These are phyloP conservation scores for Cybosia mesomella DNA, from an alignment of 2,888 invertebrate species.

Conservation along the genomic window DNA sequence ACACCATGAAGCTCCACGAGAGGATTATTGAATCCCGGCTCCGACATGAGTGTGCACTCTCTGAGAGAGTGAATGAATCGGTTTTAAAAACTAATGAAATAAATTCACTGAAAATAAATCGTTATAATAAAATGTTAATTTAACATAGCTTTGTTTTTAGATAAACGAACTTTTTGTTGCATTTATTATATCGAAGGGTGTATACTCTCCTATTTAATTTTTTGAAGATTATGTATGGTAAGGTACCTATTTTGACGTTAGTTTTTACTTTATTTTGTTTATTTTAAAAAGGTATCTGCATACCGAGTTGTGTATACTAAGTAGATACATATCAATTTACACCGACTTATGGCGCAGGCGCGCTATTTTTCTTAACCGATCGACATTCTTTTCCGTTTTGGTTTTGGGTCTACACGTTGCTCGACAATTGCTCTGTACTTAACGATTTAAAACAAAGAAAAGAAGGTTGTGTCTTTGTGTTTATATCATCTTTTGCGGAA, in stretches of 20 bases:
- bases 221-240: no score
- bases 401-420: neutral
- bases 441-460: neutral
- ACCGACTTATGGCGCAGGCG: conserved; percentile 5
- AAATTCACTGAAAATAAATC: no score
- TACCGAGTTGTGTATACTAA: neutral
- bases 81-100: no score
- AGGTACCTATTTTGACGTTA: neutral
- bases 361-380: neutral
- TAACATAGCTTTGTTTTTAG: no score
- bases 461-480: neutral
- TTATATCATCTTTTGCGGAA: neutral
- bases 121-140: no score
- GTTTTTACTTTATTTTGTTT: neutral
- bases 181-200: no score
- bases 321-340: neutral
- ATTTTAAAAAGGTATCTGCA: neutral
- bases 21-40: no score
- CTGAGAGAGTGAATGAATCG: no score
- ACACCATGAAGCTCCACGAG: no score
- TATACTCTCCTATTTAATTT: no score
- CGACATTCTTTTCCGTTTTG: neutral
- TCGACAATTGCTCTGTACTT: neutral
- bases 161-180: no score
- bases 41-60: no score